Evolutionary conservation across 1,140 invertebrate species (phyloP).

Genomic region (Alviniconcha marisindica): DNA sequence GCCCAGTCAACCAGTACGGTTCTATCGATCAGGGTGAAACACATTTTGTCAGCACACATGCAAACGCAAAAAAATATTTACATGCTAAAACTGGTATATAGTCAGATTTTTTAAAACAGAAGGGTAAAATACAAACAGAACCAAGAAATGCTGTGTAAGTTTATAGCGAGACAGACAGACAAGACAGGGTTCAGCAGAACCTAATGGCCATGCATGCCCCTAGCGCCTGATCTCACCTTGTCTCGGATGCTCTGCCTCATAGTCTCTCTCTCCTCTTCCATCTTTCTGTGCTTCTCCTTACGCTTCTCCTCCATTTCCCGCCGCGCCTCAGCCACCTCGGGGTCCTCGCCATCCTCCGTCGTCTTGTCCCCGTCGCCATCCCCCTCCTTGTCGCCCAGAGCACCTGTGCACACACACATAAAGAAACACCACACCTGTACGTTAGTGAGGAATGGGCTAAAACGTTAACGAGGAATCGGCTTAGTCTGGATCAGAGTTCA

Average conservation of each 20-base stretch:
- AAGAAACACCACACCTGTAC: too few relatives aligned
- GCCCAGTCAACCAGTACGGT: too few relatives aligned
- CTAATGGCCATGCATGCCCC: conserved; percentile 79
- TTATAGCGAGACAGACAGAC: background rate
- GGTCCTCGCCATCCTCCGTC: conserved; percentile 86
- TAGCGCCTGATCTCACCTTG: conserved; percentile 96
- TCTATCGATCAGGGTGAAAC: too few relatives aligned
- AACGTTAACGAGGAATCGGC: too few relatives aligned
- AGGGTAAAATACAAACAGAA: background rate
- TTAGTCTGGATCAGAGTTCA: too few relatives aligned
- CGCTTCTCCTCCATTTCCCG: conserved; percentile 93
- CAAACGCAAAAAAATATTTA: too few relatives aligned
- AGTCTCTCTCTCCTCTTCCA: conserved; percentile 98
- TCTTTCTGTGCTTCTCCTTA: conserved; percentile 98
- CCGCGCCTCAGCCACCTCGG: conserved; percentile 94
- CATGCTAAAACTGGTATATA: too few relatives aligned
- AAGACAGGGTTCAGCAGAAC: background rate
- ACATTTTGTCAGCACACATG: too few relatives aligned
- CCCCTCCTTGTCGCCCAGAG: conserved; percentile 91
- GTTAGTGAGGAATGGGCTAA: too few relatives aligned
- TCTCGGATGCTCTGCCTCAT: conserved; percentile 98
- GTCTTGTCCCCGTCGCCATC: conserved; percentile 89
- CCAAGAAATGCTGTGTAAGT: too few relatives aligned
- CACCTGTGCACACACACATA: conserved; percentile 82
- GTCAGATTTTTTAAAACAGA: too few relatives aligned